Evolutionary conservation across 1,140 invertebrate species (phyloP).

Genomic region (Drosophila lini): DNA sequence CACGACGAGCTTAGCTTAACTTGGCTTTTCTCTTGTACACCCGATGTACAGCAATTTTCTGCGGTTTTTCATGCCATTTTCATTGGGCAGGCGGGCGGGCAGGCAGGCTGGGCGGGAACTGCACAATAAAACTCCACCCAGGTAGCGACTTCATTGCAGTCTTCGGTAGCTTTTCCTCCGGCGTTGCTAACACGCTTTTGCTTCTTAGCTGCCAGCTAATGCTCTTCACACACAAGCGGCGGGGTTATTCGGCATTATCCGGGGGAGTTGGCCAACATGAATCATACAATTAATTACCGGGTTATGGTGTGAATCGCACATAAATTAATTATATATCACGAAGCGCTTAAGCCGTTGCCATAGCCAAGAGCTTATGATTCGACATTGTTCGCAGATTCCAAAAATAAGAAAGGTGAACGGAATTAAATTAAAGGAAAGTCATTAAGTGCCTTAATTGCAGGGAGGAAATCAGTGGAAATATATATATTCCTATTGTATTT

Average conservation of each 20-base stretch:
- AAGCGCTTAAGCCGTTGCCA: slow-evolving; percentile 14
- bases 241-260: slow-evolving; percentile 15
- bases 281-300: slow-evolving; percentile 40
- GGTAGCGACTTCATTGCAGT: slow-evolving; percentile 67
- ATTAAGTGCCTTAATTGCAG: background rate
- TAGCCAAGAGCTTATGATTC: slow-evolving; percentile 11
- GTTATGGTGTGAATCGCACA: slow-evolving; percentile 33
- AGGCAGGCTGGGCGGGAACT: background rate
- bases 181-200: slow-evolving; percentile 72
- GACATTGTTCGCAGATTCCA: slow-evolving; percentile 8
- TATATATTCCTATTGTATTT: background rate
- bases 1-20: slow-evolving; percentile 44
- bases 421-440: slow-evolving; percentile 14
- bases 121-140: slow-evolving; percentile 52
- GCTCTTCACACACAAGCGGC: slow-evolving; percentile 15
- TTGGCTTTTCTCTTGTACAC: slow-evolving; percentile 38
- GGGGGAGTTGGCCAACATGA: slow-evolving; percentile 15
- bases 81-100: background rate
- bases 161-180: slow-evolving; percentile 47
- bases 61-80: slow-evolving; percentile 54
- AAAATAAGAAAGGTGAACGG: slow-evolving; percentile 11
- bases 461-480: background rate
- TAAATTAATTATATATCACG: slow-evolving; percentile 26
- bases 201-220: slow-evolving; percentile 59
- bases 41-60: slow-evolving; percentile 49